phyloP scores from a whole-genome alignment of 2,888 invertebrate genomes.

The Cantharis lateralis region DNA sequence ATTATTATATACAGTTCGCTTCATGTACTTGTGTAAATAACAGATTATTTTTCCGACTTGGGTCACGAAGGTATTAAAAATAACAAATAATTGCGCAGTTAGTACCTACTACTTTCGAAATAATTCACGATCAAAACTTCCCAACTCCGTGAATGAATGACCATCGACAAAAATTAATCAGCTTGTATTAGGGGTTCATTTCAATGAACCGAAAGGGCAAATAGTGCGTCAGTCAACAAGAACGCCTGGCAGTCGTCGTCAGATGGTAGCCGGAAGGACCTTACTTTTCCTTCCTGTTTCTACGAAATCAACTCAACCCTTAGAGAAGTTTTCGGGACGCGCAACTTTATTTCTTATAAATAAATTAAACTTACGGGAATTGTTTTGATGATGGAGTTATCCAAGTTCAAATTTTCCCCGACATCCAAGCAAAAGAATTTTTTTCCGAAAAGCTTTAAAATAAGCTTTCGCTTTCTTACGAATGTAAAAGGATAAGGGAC shows the following conservation, averaged over 20 bases:
- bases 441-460: background rate
- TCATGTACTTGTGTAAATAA: slow-evolving; percentile 47
- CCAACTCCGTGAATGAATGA: background rate
- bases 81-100: slow-evolving; percentile 49
- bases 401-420: background rate
- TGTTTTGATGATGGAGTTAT: background rate
- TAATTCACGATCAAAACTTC: background rate
- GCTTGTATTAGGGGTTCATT: slow-evolving; percentile 37
- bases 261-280: slow-evolving; percentile 39
- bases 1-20: slow-evolving; percentile 51
- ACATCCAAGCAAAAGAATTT: background rate
- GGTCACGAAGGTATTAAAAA: slow-evolving; percentile 49
- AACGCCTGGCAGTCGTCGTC: slow-evolving; percentile 42
- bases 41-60: slow-evolving; percentile 44
- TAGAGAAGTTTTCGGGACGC: slow-evolving; percentile 16
- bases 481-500: slow-evolving; percentile 13
- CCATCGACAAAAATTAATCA: slow-evolving; percentile 41
- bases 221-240: slow-evolving; percentile 50
- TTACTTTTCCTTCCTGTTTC: slow-evolving; percentile 29
- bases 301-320: slow-evolving; percentile 20
- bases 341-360: slow-evolving; percentile 20
- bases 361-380: slow-evolving; percentile 4
- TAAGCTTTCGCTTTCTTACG: background rate
- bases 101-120: background rate
- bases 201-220: slow-evolving; percentile 48